Evolutionary conservation across 1,140 invertebrate species (phyloP), one percentile per base, ranked within the genome.

Genomic region (Maniola jurtina): DNA sequence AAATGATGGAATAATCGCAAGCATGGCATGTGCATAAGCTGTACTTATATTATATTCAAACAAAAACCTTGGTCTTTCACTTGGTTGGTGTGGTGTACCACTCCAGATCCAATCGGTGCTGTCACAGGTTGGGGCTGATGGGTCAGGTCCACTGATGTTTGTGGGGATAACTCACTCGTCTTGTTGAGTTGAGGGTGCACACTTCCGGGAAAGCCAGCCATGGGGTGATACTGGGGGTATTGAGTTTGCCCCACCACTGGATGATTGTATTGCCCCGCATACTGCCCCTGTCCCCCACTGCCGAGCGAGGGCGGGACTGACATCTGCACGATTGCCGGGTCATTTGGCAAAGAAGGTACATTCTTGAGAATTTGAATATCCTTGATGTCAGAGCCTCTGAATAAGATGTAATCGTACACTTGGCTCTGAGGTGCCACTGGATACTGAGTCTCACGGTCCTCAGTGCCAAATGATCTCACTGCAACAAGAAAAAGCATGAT

Each of bases 381-480:
- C 92, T 99, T 99, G 80, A 99, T 99, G 89, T 99, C 99, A 73
- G 96, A 95, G 35, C 98, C 99, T 71, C 98, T 93, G 91, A 99
- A 99, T 59, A 99, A 94, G 74, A 99, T 99, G 88, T 98, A 99
- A 81, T 99, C 99, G 92, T 99, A 99, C 40, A 99, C 95, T 91
- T 99, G 98, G 92, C 97, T 98, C 84, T 99, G 96, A 48, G 98
- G 96, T 48, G 96, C 95, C 42, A 99, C 98, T 64, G 97, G 97
- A 84, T 96, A 96, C 83, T 97, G 96, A 25, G 97, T 97, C 70
- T 97, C 96, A 47, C 99, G 93, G 84, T 99, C 98, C 92, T 99
- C 99, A 35, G 99, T 99, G 35, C 99, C 99, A 93, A 99, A 99
- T 6, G 98, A 99, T 74, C 97, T 95, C 61, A 99, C 99, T 99